These are phyloP conservation scores for Opisthograptis luteolata DNA, from an alignment of 2,888 invertebrate genomes.

Conservation along the genomic window DNA sequence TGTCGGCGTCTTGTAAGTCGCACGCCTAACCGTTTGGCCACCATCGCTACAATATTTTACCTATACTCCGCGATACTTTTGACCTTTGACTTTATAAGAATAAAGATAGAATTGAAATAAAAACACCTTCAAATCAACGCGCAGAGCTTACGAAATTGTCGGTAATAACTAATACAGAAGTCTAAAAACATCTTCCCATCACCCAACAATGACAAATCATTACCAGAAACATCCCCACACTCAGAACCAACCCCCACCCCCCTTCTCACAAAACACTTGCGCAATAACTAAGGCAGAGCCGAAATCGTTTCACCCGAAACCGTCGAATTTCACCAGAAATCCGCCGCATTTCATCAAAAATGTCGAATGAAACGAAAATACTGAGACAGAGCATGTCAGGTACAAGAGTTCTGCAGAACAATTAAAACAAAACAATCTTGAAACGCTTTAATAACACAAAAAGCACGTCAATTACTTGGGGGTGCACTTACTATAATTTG, in stretches of 20 bases:
- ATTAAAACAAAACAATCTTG: slow-evolving; percentile 37
- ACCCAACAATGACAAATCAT: neutral
- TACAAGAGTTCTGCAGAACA: slow-evolving; percentile 20
- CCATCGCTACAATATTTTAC: too few species aligned
- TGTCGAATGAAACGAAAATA: slow-evolving; percentile 19
- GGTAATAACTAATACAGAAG: too few species aligned
- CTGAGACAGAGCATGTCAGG: slow-evolving; percentile 4
- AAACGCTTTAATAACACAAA: slow-evolving; percentile 33
- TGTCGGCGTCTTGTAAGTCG: too few species aligned
- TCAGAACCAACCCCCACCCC: too few species aligned
- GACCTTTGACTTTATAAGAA: too few species aligned
- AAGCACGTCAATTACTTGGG: slow-evolving; percentile 30
- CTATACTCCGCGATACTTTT: too few species aligned
- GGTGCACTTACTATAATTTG: slow-evolving; percentile 31
- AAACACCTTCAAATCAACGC: too few species aligned
- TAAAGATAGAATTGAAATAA: too few species aligned
- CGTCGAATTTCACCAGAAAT: neutral
- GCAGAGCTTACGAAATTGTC: too few species aligned
- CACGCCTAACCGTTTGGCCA: too few species aligned
- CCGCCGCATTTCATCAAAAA: slow-evolving; percentile 5
- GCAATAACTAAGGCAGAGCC: slow-evolving; percentile 1
- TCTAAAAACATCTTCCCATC: too few species aligned
- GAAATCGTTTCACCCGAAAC: neutral
- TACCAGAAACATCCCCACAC: neutral
- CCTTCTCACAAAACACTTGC: neutral